phyloP scores from a whole-genome alignment of 2,113 vertebrate species.

The Penelope pileata region DNA sequence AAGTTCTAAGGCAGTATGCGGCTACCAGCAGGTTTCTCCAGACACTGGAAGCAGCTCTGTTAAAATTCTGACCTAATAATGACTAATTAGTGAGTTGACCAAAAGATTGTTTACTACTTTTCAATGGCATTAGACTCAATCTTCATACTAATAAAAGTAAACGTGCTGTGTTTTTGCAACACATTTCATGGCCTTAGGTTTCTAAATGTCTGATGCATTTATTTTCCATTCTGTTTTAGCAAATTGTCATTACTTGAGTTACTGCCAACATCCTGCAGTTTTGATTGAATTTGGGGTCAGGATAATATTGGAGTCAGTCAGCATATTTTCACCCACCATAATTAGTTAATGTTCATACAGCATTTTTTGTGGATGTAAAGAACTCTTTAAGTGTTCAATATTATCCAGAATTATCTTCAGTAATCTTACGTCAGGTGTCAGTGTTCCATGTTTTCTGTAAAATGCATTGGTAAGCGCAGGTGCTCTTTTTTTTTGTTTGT shows the following conservation, averaged over 20 bases:
- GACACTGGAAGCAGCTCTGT: not conserved
- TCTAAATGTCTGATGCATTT: not conserved
- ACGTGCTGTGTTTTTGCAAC: not conserved
- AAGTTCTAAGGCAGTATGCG: not conserved
- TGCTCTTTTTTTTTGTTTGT: not conserved
- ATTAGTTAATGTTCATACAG: conserved; percentile 12
- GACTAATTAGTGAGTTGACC: not conserved
- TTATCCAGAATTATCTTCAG: not conserved
- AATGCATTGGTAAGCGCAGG: not conserved
- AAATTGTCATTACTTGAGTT: not conserved
- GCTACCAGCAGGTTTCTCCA: not conserved
- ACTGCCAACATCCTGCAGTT: not conserved
- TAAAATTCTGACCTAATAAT: not conserved
- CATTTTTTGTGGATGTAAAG: conserved; percentile 1
- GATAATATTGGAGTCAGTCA: conserved; percentile 39
- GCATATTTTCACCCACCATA: conserved; percentile 23
- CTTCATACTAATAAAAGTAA: not conserved
- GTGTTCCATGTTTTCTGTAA: not conserved
- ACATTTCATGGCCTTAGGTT: not conserved
- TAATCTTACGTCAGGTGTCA: not conserved
- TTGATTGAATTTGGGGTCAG: not conserved
- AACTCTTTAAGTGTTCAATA: not conserved
- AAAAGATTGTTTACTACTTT: not conserved
- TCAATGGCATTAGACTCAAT: not conserved
- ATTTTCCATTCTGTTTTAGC: not conserved